Conservation (phyloP, 2,797 vertebrate species). For the Falco biarmicus region DNA sequence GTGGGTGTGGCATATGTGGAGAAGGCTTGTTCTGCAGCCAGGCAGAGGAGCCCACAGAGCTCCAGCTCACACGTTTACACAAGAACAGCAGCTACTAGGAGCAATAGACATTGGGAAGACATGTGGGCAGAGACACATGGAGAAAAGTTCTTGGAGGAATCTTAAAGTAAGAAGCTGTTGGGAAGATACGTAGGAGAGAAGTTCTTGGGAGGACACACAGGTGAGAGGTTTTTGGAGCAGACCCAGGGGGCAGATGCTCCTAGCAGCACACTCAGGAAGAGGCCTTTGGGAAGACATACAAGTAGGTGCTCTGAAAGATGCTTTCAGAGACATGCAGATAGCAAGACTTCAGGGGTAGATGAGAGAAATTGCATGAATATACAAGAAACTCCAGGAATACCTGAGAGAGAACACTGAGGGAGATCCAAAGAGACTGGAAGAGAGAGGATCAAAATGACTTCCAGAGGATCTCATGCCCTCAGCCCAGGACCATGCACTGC, state of each 20-base stretch:
- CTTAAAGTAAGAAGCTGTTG: not conserved
- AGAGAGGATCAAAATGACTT: not conserved
- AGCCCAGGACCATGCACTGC: not conserved
- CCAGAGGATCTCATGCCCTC: not conserved
- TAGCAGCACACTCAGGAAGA: not conserved
- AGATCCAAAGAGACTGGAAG: not conserved
- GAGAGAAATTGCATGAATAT: not conserved
- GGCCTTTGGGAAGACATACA: not conserved
- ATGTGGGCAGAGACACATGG: not conserved
- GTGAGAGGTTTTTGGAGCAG: not conserved
- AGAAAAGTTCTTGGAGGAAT: not conserved
- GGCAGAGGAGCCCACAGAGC: not conserved
- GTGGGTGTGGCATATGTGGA: rapidly evolving
- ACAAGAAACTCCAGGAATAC: not conserved
- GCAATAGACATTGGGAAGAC: not conserved
- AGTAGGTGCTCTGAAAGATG: not conserved
- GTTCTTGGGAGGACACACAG: not conserved
- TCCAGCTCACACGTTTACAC: not conserved
- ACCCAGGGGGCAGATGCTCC: not conserved
- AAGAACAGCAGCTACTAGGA: not conserved
- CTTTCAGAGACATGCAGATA: not conserved
- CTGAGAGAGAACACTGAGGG: not conserved
- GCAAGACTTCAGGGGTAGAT: not conserved
- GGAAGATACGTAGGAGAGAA: not conserved
- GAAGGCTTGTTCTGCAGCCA: not conserved